Conservation (phyloP, 1,140 invertebrate species). For the Harlomillsia oculata region DNA sequence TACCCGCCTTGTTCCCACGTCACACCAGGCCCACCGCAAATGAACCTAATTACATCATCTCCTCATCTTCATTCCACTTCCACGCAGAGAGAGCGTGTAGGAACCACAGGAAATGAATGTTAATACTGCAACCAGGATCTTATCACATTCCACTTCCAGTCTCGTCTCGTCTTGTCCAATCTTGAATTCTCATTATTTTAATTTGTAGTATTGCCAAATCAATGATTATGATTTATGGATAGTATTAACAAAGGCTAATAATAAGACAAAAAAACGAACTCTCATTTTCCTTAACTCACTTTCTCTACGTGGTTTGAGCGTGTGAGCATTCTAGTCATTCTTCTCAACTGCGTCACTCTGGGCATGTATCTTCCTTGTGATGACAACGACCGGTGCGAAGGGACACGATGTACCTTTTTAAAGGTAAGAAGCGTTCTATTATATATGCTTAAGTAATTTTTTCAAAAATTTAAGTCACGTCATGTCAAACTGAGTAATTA, state of each 20-base stretch:
- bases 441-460: neutral
- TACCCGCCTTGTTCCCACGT: too few relatives aligned
- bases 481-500: neutral
- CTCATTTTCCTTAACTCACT: constrained; percentile 58
- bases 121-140: too few relatives aligned
- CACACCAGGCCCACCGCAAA: too few relatives aligned
- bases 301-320: constrained; percentile 90
- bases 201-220: too few relatives aligned
- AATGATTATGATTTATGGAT: too few relatives aligned
- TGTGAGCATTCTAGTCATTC: constrained; percentile 93
- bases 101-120: too few relatives aligned
- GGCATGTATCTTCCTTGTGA: constrained; percentile 99
- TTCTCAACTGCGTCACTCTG: constrained; percentile 96
- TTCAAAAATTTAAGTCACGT: neutral
- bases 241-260: too few relatives aligned
- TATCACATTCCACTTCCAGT: neutral
- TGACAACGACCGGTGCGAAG: constrained; percentile 77
- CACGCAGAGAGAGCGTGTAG: too few relatives aligned
- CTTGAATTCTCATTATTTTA: too few relatives aligned
- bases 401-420: constrained; percentile 84
- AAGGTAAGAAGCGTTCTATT: constrained; percentile 52
- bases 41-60: too few relatives aligned
- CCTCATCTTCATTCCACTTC: too few relatives aligned
- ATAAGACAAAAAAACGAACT: neutral
- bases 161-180: neutral